Evolutionary conservation across 23 tunicate genomes (phyloP).

Genomic region (Styela plicata): DNA sequence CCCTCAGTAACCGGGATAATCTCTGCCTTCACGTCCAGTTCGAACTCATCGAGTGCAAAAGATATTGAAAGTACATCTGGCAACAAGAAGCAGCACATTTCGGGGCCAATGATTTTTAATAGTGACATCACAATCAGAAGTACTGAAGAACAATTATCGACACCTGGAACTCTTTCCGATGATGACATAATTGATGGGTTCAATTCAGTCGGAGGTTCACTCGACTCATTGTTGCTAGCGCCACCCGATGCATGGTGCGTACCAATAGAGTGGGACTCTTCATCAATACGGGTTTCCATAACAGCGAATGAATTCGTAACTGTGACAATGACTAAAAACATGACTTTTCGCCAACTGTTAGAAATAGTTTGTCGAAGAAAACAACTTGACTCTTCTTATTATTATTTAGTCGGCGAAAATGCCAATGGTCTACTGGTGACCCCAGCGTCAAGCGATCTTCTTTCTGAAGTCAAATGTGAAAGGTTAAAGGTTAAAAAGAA

Average conservation of each 20-base stretch:
- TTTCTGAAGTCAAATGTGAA: slow-evolving; percentile 17
- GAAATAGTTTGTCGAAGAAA: slow-evolving; percentile 17
- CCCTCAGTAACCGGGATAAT: slow-evolving; percentile 9
- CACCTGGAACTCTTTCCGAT: not conserved
- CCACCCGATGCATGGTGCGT: slow-evolving; percentile 29
- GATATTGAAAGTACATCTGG: not conserved
- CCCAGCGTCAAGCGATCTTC: not conserved
- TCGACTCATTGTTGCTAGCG: slow-evolving; percentile 23
- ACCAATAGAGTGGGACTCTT: not conserved
- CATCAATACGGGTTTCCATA: not conserved
- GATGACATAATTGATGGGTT: slow-evolving; percentile 16
- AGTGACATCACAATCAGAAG: not conserved
- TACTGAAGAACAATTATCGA: not conserved
- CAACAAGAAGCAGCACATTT: not conserved
- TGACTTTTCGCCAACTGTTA: slow-evolving; percentile 13
- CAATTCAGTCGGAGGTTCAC: slow-evolving; percentile 8
- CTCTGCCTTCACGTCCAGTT: not conserved
- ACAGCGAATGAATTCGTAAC: not conserved
- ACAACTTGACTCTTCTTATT: slow-evolving; percentile 9
- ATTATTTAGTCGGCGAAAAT: slow-evolving; percentile 1
- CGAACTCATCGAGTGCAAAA: not conserved
- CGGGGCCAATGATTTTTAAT: not conserved
- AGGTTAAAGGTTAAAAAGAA: slow-evolving; percentile 1
- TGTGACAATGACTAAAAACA: slow-evolving; percentile 5
- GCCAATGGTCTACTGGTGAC: not conserved